phyloP scores from a whole-genome alignment of 2,113 vertebrate genomes.

The Fregata magnificens region DNA sequence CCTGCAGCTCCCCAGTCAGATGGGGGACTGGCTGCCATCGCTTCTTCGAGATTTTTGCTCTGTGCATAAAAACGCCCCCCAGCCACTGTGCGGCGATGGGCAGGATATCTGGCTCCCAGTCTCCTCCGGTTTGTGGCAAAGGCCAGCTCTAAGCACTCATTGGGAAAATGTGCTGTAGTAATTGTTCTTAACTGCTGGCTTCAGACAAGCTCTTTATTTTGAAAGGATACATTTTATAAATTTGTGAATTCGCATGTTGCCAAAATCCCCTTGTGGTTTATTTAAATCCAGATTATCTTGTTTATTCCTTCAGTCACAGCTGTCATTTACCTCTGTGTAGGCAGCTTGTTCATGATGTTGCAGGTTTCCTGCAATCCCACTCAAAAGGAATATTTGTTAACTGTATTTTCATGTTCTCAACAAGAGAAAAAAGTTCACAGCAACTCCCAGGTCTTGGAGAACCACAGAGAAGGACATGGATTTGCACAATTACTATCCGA shows the following conservation, averaged over 20 bases:
- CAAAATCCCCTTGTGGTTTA: constrained; percentile 64
- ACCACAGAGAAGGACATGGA: not conserved
- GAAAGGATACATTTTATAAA: constrained; percentile 65
- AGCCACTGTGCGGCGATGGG: rapidly evolving
- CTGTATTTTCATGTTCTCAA: not conserved
- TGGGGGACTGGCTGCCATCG: rapidly evolving
- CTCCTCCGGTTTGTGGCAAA: not conserved
- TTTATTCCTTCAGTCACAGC: constrained; percentile 76
- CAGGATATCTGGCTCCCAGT: not conserved
- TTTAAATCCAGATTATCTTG: constrained; percentile 76
- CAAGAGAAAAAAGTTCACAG: not conserved
- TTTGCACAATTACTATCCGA: not conserved
- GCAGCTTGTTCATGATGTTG: constrained; percentile 57
- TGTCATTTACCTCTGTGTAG: constrained; percentile 65
- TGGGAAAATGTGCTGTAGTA: not conserved
- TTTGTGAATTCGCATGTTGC: constrained; percentile 66
- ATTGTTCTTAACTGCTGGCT: constrained; percentile 51
- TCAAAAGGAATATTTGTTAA: constrained; percentile 46
- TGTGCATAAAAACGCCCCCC: rapidly evolving
- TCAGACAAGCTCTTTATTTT: constrained; percentile 70
- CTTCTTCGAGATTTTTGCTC: not conserved
- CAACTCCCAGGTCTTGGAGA: not conserved
- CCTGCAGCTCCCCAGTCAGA: not conserved
- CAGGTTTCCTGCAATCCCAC: constrained; percentile 47
- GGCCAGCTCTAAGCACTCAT: not conserved